Evolutionary conservation across 2,888 invertebrate genomes (phyloP), one percentile per base, ranked within the genome.

Genomic region (Hoplodrina ambigua): DNA sequence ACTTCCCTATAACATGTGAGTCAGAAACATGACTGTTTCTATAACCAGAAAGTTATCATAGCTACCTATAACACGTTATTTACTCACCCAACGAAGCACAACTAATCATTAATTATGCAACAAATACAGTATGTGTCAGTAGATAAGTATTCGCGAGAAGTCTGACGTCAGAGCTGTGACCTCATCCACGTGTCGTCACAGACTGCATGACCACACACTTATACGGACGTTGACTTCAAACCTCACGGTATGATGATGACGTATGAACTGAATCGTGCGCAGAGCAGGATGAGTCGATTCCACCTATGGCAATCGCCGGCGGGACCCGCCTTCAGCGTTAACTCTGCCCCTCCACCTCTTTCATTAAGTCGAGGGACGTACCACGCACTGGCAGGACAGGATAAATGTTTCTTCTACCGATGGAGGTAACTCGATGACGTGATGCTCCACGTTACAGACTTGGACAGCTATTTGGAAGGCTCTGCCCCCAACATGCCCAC

Each of bases 121-220:
- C 50, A n/a, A 52, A 53, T 49, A 20, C 46, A 49, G 41, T 55
- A 17, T 72, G 62, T 66, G 59, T 78, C 69, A 78, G 50, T 57
- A 49, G 64, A 75, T 67, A 54, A 53, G 58, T 53, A 44, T 54
- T 60, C 41, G 44, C 30, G 53, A 63, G 65, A 66, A 56, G 0
- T 4, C 13, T 67, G 75, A 78, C 61, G 71, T 79, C 75, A 79
- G 41, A 19, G 37, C 46, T 0, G 60, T 78, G 70, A 79, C 52
- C 13, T 70, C 64, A 78, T 41, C 13, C 17, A 5, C 13, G 37
- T 73, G 56, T 37, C 80, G 80, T 79, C 80, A 71, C 37, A 44
- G 46, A 63, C 53, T 46, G 19, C 55, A 33, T 19, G 37, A 75
- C 10, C 37, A 37, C 25, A 50, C 46, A 25, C 59, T 60, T 49